Base-by-base conservation (phyloP, 2,113 vertebrate species). In the Dissostichus mawsoni region DNA sequence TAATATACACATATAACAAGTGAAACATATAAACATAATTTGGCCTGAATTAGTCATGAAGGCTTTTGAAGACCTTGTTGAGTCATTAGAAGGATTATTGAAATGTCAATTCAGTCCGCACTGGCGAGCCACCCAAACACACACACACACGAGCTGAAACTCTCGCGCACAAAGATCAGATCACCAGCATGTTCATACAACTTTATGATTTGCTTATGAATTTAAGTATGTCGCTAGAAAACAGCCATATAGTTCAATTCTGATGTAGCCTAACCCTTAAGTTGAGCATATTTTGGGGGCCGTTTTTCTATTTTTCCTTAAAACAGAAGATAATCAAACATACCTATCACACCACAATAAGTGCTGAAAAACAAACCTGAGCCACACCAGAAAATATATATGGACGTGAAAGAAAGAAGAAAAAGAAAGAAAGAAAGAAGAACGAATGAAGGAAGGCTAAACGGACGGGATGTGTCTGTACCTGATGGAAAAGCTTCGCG, bases 401-500 rank as follows among this genome's bases (percentile, higher is more conserved):
- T 8, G 36, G 36, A 20, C 57, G 20, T 10, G 9, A 69, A 23
- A 44, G 10, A 51, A 20, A 66, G 23, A 56, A 11, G 5, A 78
- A 25, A 65, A 58, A 62, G 18, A 71, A 66, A 76, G 29, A 47
- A 9, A 13, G 45, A 33, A 59, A 64, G 41, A 64, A 73, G 51
- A 65, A 62, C 71, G 52, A 69, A 58, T 29, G 64, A 65, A 61
- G 70, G 52, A 59, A 48, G 11, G 11, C 5, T 2, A 53, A 58
- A 47, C 56, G 12, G 18, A 44, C 10, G 29, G 10, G 9, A 13
- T 57, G 25, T 36, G 20, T 51, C 6, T 18, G 76, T 96, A 98
- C 97, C 97, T 98, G 96, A 96, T 95, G 94, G 95, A 87, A 96
- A 96, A 96, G 96, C 96, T 94, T 96, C 95, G 95, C 96, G 97